phyloP scores from a whole-genome alignment of 2,797 vertebrate genomes.

The Clarias pachynema region DNA sequence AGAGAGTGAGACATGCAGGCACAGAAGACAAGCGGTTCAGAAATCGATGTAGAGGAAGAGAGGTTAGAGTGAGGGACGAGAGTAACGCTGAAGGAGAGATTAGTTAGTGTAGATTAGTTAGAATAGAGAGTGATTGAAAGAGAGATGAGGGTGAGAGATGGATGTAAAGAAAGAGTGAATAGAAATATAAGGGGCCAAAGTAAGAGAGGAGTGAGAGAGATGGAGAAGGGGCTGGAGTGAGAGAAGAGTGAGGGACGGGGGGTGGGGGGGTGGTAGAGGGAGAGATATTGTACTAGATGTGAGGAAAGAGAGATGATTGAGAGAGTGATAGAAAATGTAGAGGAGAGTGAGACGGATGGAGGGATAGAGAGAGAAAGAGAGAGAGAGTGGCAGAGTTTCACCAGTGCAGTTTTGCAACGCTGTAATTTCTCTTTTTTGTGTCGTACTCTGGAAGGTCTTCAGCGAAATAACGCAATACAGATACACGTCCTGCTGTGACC shows the following conservation, averaged over 20 bases:
- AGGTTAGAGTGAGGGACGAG: neutral
- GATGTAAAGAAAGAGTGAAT: no score
- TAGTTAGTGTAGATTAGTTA: no score
- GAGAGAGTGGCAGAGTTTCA: neutral
- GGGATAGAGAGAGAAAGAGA: neutral
- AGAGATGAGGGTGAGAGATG: neutral
- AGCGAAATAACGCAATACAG: slow-evolving; percentile 13
- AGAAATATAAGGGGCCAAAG: neutral
- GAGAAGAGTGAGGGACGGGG: neutral
- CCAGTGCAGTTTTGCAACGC: slow-evolving; percentile 17
- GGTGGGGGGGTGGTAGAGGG: neutral
- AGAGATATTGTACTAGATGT: neutral
- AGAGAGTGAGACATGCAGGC: neutral
- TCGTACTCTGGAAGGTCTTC: neutral
- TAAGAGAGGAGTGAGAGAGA: neutral
- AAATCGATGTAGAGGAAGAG: neutral
- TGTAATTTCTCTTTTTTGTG: slow-evolving; percentile 13
- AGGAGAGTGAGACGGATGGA: neutral
- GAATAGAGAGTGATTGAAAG: neutral
- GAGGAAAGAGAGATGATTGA: neutral
- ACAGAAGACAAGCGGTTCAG: neutral
- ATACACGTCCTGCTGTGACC: slow-evolving; percentile 9
- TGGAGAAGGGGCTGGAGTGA: no score
- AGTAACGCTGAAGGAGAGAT: neutral
- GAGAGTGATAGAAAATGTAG: neutral